Evolutionary conservation across 2,797 vertebrate species (phyloP), one percentile per base, ranked within the genome.

Genomic region (Pangasius larnaudii): DNA sequence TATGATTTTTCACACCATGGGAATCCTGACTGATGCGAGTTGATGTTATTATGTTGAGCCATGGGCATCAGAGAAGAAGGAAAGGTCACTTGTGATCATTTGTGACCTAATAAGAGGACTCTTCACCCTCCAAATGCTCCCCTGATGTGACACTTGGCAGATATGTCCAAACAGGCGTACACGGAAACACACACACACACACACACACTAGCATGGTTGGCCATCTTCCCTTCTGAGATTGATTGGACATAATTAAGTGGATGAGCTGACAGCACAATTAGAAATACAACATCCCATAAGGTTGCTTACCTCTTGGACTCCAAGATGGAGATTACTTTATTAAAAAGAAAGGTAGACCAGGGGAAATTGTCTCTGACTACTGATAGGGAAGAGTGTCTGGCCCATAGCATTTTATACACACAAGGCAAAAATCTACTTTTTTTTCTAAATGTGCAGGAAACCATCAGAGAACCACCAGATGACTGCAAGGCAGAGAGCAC

Each of bases 1-100:
- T 91, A 92, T 88, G 87, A 92, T 91, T 91, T 89, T 91, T 92
- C 90, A 90, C 92, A 91, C 91, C 90, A 89, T 82, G 88, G 86
- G 87, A 91, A 87, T 53, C 51, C 74, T 91, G 92, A 92, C 92
- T 92, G 91, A 93, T 92, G 87, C 85, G 88, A 92, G 84, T 90
- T 91, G 92, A 92, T 92, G 92, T 92, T 92, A 89, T 91, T 91
- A 89, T 92, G 89, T 91, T 92, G 89, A 90, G 92, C 91, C 90
- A 90, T 91, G 85, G 89, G 92, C 91, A 90, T 90, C 86, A 77
- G 58, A 82, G 90, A 88, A 84, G 85, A 90, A 88, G 88, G 89
- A 92, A 92, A 92, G 92, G 92, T 92, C 91, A 89, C 90, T 92
- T 87, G 87, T 91, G 90, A 92, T 91, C 88, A 88, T 89, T 85